Base-by-base conservation (phyloP, 2,113 vertebrate genomes). In the Ancistrus triradiatus region DNA sequence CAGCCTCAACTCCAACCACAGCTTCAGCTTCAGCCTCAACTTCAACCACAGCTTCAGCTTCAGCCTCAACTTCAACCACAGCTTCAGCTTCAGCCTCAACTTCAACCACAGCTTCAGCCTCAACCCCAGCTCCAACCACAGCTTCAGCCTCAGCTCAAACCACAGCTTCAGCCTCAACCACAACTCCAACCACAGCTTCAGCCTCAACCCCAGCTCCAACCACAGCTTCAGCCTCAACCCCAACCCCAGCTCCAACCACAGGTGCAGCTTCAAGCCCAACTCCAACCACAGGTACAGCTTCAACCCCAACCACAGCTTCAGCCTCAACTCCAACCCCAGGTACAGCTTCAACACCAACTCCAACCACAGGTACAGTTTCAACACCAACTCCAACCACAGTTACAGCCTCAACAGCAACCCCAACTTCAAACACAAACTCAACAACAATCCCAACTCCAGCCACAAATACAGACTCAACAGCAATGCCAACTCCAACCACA, bases 151-250 rank as follows among this genome's bases (percentile, higher is more conserved):
- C 87, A 38, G 17, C 76, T 73, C 2, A 85, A 82, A 62, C 74
- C 58, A 3, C 77, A 77, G 37, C 17, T 74, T 28, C 84, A 78
- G 48, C 19, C 28, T 2, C 69, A 53, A 8, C 21, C 31, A 2
- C 69, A 84, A 14, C 47, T 82, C 74, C 86, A 84, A 71, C 33
- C 77, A 70, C 84, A 87, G 60, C 83, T 83, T 70, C 79, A 76
- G 73, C 84, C 86, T 65, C 89, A 89, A 13, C 60, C 85, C 67
- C 86, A 85, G 70, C 77, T 80, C 64, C 88, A 85, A 55, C 79
- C 76, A 57, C 85, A 83, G 63, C 48, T 81, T 60, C 82, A 79
- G 49, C 59, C 82, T 78, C 77, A 82, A 10, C 75, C 19, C 0
- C 78, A 82, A 33, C 19, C 68, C 2, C 78, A 76, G 52, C 1